Percentiles rank a stretch among this genome's conserved stretches.
Conservation (phyloP, 2,113 vertebrate genomes). For the Phocoena sinus region DNA sequence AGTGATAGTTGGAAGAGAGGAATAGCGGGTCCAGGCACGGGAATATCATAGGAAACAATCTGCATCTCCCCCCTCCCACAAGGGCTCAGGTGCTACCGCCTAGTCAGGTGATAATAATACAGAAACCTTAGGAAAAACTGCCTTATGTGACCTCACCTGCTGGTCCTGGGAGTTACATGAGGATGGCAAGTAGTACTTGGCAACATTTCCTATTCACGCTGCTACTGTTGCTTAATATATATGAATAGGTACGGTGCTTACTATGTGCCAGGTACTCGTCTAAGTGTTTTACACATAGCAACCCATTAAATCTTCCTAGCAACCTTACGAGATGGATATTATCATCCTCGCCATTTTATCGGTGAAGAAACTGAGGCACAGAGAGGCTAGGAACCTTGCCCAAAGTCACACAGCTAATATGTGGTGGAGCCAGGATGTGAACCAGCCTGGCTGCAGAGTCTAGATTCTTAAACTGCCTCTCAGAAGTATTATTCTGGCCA, state of each 20-base stretch:
- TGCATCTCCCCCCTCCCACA: background rate
- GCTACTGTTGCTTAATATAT: background rate
- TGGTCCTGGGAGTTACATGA: too few relatives aligned
- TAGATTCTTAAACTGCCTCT: background rate
- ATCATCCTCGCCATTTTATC: background rate
- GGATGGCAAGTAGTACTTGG: background rate
- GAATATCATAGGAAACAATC: too few relatives aligned
- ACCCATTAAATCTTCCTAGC: background rate
- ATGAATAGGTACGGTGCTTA: background rate
- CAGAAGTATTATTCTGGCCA: background rate
- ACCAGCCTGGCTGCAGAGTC: background rate
- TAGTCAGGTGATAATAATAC: background rate
- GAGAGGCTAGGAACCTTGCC: background rate
- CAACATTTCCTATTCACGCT: background rate
- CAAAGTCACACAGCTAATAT: background rate
- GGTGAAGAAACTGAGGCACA: background rate
- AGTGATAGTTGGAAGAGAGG: background rate
- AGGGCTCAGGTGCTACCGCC: background rate
- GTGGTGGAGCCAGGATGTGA: background rate
- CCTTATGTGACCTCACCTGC: background rate
- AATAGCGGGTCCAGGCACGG: background rate
- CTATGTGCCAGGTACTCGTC: background rate
- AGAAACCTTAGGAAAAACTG: background rate
- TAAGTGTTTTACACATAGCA: background rate
- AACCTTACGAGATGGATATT: background rate